Evolutionary conservation across 2,797 vertebrate species (phyloP).

Genomic region (Semotilus atromaculatus): DNA sequence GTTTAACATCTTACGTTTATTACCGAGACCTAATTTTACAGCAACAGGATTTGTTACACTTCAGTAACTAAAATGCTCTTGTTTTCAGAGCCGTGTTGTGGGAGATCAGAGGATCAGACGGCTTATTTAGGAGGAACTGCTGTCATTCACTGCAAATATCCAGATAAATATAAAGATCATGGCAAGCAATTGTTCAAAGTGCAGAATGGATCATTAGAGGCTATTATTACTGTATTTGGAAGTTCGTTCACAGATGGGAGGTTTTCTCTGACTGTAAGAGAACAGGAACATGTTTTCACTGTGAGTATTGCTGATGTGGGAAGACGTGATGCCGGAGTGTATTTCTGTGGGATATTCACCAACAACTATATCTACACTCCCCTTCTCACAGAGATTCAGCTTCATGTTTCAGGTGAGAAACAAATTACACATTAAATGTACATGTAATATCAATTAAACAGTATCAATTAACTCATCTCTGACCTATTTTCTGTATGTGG

Average conservation of each 20-base stretch:
- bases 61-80: not conserved
- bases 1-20: not conserved
- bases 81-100: not conserved
- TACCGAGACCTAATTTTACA: not conserved
- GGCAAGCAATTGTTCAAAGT: not conserved
- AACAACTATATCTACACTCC: fast-evolving
- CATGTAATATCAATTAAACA: not conserved
- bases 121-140: not conserved
- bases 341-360: not conserved
- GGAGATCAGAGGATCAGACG: not conserved
- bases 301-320: not conserved
- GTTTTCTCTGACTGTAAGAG: not conserved
- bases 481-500: not conserved
- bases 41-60: not conserved
- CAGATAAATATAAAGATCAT: not conserved
- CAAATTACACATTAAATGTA: not conserved
- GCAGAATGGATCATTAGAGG: not conserved
- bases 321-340: not conserved
- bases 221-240: fast-evolving
- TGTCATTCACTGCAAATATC: constrained; percentile 4
- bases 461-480: too few relatives aligned
- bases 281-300: not conserved
- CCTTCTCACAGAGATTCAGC: not conserved
- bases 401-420: constrained; percentile 16
- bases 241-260: fast-evolving